phyloP scores from a whole-genome alignment of 2,113 vertebrate species.

The Synchiropus splendidus region DNA sequence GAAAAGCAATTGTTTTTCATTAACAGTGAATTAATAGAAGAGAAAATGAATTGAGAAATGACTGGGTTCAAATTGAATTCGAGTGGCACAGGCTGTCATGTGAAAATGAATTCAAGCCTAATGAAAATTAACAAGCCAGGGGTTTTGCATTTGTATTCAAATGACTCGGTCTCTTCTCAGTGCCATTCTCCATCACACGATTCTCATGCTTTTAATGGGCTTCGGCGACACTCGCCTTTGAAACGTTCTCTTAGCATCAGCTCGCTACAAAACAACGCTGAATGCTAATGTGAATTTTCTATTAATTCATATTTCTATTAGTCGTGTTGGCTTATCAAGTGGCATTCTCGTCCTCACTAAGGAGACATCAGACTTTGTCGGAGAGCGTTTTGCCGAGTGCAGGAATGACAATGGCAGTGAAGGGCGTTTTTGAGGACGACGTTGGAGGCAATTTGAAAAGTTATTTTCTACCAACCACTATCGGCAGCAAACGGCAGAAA shows the following conservation, averaged over 20 bases:
- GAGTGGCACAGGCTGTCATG: slow-evolving; percentile 40
- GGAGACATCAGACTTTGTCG: too few species aligned
- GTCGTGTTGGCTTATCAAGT: not conserved
- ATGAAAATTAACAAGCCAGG: slow-evolving; percentile 20
- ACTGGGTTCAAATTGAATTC: slow-evolving; percentile 28
- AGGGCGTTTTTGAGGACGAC: slow-evolving; percentile 13
- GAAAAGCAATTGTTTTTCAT: slow-evolving; percentile 4
- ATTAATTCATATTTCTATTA: slow-evolving; percentile 1
- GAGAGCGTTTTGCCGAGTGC: too few species aligned
- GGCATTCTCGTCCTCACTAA: too few species aligned
- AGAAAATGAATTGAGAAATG: slow-evolving; percentile 22
- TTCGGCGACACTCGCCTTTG: slow-evolving; percentile 8
- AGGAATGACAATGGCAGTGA: too few species aligned
- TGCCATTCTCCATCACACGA: slow-evolving; percentile 9
- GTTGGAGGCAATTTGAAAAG: slow-evolving; percentile 57
- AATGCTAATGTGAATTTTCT: not conserved
- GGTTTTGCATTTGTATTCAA: slow-evolving; percentile 13
- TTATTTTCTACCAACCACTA: slow-evolving; percentile 53
- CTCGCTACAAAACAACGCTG: slow-evolving; percentile 3
- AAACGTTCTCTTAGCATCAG: slow-evolving; percentile 8
- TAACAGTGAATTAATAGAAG: slow-evolving; percentile 22
- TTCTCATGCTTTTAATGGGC: slow-evolving; percentile 21
- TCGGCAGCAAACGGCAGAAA: slow-evolving; percentile 33
- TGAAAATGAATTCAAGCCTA: slow-evolving; percentile 8
- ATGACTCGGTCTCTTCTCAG: slow-evolving; percentile 13